Evolutionary conservation across 2,888 invertebrate genomes (phyloP).

Genomic region (Ceriagrion tenellum): DNA sequence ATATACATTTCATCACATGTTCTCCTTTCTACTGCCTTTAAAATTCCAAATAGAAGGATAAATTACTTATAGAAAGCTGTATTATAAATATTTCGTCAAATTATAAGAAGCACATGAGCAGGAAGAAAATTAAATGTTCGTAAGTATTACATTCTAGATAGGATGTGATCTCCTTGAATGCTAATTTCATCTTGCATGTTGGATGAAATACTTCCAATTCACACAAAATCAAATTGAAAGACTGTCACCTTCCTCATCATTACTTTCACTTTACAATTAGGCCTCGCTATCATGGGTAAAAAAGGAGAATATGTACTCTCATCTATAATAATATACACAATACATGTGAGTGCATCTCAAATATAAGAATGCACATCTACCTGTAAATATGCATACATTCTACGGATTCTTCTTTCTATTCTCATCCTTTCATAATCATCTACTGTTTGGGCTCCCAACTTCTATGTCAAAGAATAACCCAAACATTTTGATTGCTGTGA

Average conservation of each 20-base stretch:
- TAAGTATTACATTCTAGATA: background rate
- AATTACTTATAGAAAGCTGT: no score
- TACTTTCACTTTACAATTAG: conserved; percentile 38
- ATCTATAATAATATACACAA: background rate
- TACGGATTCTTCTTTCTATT: background rate
- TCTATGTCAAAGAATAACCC: background rate
- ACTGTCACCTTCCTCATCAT: background rate
- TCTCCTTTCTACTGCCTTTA: no score
- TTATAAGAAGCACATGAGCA: no score
- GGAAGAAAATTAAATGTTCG: no score
- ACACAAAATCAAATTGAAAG: background rate
- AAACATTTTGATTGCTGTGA: conserved; percentile 8
- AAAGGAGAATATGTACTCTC: background rate
- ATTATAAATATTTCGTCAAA: no score
- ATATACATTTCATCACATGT: no score
- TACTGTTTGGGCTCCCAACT: background rate
- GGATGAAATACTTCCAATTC: conserved; percentile 27
- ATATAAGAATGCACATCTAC: conserved; percentile 7
- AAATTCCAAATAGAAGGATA: no score
- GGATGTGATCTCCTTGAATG: background rate
- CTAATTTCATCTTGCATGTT: background rate
- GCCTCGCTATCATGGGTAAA: conserved; percentile 30
- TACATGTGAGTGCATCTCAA: background rate
- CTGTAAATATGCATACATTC: background rate
- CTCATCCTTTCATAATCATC: conserved; percentile 12